A percentile compares a stretch with the other conserved stretches of the same genome.
Conservation (phyloP, 2,888 invertebrate species). For the Macaria notata region DNA sequence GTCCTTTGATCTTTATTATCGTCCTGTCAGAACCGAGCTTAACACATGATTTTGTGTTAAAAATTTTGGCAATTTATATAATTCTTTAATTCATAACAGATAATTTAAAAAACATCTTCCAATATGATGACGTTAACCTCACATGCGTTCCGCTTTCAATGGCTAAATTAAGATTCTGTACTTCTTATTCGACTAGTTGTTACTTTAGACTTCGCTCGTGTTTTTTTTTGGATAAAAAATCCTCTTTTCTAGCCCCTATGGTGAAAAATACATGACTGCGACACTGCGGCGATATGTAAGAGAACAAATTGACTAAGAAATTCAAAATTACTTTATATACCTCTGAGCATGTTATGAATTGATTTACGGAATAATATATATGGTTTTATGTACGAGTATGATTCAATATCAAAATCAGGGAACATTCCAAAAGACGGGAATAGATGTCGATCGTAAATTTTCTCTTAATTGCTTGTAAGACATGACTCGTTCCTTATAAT, state of each 20-base stretch:
- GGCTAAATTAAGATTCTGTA: conserved; percentile 32
- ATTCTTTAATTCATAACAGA: conserved; percentile 6
- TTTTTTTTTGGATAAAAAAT: neutral
- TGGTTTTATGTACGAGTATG: conserved; percentile 18
- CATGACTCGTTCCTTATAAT: conserved; percentile 13
- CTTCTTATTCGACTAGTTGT: conserved; percentile 6
- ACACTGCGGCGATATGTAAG: too few relatives aligned
- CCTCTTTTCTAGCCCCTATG: too few relatives aligned
- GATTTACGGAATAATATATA: conserved; percentile 30
- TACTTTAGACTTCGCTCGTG: neutral
- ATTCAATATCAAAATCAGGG: conserved; percentile 23
- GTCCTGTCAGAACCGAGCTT: neutral
- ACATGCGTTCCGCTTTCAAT: conserved; percentile 24
- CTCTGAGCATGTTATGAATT: neutral
- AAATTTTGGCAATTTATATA: too few relatives aligned
- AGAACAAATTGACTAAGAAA: too few relatives aligned
- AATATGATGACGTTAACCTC: conserved; percentile 2
- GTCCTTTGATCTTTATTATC: conserved; percentile 15
- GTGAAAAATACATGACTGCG: too few relatives aligned
- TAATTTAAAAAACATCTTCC: conserved; percentile 7
- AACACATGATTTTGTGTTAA: too few relatives aligned
- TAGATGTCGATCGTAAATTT: conserved; percentile 25
- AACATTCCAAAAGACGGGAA: conserved; percentile 26
- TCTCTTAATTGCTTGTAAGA: conserved; percentile 21
- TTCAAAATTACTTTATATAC: too few relatives aligned